Percentiles rank a stretch among this genome's conserved stretches.
phyloP scores from a whole-genome alignment of 1,140 invertebrate species.

The Neodiprion pinetum region DNA sequence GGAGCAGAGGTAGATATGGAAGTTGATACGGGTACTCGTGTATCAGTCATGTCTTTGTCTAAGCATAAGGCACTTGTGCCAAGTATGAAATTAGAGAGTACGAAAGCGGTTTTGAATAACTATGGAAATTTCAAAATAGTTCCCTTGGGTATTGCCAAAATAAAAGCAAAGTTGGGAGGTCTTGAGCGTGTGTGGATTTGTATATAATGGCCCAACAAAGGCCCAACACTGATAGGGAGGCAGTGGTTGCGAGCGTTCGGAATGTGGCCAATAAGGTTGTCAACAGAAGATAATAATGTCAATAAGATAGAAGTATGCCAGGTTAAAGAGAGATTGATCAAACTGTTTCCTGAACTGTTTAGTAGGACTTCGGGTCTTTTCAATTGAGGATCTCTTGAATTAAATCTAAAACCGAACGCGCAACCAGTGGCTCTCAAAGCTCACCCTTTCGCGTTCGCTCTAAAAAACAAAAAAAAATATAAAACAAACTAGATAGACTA shows the following conservation, averaged over 20 bases:
- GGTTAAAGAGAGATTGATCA: conserved; percentile 3
- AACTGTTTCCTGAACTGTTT: not conserved
- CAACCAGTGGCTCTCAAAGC: conserved; percentile 36
- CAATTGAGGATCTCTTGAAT: not conserved
- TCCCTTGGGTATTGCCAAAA: not conserved
- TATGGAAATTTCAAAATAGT: not conserved
- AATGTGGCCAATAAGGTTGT: conserved; percentile 13
- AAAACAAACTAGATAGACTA: conserved; percentile 32
- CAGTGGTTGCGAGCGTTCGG: conserved; percentile 18
- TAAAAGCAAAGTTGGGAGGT: not conserved
- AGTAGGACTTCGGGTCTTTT: not conserved
- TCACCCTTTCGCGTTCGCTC: conserved; percentile 33
- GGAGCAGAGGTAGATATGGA: not conserved
- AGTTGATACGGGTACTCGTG: not conserved
- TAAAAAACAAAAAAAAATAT: conserved; percentile 28
- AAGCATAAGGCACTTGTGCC: not conserved
- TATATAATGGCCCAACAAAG: conserved; percentile 6
- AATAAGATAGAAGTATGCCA: not conserved
- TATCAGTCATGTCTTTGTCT: not conserved
- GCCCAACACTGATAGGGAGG: conserved; percentile 16
- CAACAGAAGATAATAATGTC: not conserved
- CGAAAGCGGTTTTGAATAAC: not conserved
- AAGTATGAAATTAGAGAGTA: not conserved
- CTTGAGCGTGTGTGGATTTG: conserved; percentile 1
- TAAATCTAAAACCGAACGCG: conserved; percentile 31